phyloP scores from a whole-genome alignment of 2,888 invertebrate genomes.

The Microctonus brassicae region DNA sequence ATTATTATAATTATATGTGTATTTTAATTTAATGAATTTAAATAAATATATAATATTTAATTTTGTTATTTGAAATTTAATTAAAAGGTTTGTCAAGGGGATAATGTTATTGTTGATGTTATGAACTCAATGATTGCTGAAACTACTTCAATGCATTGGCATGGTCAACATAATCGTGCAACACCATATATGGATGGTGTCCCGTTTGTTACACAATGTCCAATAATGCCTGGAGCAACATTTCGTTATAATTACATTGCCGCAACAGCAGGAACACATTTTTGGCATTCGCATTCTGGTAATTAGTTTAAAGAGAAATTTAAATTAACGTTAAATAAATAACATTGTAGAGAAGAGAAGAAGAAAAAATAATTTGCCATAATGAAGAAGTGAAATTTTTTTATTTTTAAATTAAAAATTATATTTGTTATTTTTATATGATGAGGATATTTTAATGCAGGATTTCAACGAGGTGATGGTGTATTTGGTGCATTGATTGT shows the following conservation, averaged over 20 bases:
- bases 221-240: conserved; percentile 81
- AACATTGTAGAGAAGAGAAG: no score
- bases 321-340: no score
- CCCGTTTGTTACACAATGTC: conserved; percentile 88
- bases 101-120: conserved; percentile 85
- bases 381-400: no score
- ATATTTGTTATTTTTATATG: conserved; percentile 34
- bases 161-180: conserved; percentile 85
- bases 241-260: conserved; percentile 85
- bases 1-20: no score
- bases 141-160: conserved; percentile 92
- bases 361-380: no score
- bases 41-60: neutral
- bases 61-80: neutral
- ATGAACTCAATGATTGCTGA: conserved; percentile 84
- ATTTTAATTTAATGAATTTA: neutral
- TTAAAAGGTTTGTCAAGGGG: conserved; percentile 85
- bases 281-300: conserved; percentile 85
- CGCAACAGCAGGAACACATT: conserved; percentile 83
- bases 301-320: conserved; percentile 44
- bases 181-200: conserved; percentile 92
- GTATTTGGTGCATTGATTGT: conserved; percentile 85
- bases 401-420: neutral
- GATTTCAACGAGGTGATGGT: conserved; percentile 90
- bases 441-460: conserved; percentile 64